phyloP scores from a whole-genome alignment of 2,888 invertebrate genomes.

The Chesias legatella region DNA sequence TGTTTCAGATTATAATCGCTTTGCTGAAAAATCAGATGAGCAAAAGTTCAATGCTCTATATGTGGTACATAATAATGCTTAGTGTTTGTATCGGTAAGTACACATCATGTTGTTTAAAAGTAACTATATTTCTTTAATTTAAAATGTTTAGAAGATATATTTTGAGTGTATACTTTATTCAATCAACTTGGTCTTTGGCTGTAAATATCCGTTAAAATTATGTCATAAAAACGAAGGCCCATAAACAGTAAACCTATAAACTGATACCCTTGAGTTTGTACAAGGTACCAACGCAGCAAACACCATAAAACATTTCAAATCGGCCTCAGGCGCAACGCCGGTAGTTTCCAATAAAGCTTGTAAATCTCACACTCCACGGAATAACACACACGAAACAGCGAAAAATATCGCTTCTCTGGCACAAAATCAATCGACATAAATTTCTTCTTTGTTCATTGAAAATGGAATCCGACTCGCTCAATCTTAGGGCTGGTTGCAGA shows the following conservation, averaged over 20 bases:
- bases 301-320: constrained; percentile 20
- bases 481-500: constrained; percentile 19
- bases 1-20: constrained; percentile 46
- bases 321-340: constrained; percentile 15
- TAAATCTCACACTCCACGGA: constrained; percentile 20
- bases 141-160: no score
- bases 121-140: no score
- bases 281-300: constrained; percentile 18
- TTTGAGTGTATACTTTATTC: background rate
- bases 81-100: constrained; percentile 54
- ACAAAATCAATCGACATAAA: constrained; percentile 41
- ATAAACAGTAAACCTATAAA: background rate
- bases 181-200: no score
- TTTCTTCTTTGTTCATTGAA: constrained; percentile 36
- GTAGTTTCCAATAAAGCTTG: constrained; percentile 21
- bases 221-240: no score
- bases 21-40: constrained; percentile 31
- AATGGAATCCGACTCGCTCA: constrained; percentile 35
- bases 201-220: no score
- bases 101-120: no score
- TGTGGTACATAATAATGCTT: constrained; percentile 48
- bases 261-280: constrained; percentile 2
- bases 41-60: constrained; percentile 38
- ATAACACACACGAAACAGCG: constrained; percentile 27
- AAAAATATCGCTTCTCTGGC: constrained; percentile 33